Evolutionary conservation across 1,140 invertebrate species (phyloP).

Genomic region (Ctenoplectra terminalis): DNA sequence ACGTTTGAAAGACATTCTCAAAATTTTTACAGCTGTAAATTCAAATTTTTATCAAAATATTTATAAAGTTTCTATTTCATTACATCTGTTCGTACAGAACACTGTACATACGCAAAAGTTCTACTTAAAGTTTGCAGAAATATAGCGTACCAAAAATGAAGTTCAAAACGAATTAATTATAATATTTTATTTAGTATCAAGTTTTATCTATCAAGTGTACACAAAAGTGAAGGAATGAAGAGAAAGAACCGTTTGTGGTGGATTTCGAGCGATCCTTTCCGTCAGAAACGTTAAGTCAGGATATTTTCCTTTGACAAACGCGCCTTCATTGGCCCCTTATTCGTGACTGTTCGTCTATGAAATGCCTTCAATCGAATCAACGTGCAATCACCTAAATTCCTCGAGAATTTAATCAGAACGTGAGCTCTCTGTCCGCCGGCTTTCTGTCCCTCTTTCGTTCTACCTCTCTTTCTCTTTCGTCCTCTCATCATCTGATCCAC

Average conservation of each 20-base stretch:
- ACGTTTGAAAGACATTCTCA: no score
- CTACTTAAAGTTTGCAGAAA: no score
- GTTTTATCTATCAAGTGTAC: neutral
- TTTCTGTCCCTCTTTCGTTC: neutral
- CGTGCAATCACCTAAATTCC: conserved; percentile 75
- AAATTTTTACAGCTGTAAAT: no score
- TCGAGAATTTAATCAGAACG: conserved; percentile 76
- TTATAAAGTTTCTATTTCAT: no score
- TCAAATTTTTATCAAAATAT: no score
- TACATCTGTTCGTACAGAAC: no score
- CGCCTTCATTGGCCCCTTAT: conserved; percentile 74
- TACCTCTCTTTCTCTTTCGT: neutral
- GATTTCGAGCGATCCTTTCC: conserved; percentile 30
- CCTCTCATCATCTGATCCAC: neutral
- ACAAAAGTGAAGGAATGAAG: neutral
- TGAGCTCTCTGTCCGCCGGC: conserved; percentile 61
- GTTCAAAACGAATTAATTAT: no score
- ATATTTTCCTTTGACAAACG: conserved; percentile 71
- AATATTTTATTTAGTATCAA: no score
- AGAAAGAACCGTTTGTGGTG: conserved; percentile 17
- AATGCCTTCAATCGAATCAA: conserved; percentile 77
- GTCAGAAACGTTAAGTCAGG: conserved; percentile 54
- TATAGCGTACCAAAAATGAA: no score
- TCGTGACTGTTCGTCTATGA: conserved; percentile 74
- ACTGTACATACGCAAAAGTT: no score